Conservation (phyloP, 2,113 vertebrate species). For the Puntigrus tetrazona region DNA sequence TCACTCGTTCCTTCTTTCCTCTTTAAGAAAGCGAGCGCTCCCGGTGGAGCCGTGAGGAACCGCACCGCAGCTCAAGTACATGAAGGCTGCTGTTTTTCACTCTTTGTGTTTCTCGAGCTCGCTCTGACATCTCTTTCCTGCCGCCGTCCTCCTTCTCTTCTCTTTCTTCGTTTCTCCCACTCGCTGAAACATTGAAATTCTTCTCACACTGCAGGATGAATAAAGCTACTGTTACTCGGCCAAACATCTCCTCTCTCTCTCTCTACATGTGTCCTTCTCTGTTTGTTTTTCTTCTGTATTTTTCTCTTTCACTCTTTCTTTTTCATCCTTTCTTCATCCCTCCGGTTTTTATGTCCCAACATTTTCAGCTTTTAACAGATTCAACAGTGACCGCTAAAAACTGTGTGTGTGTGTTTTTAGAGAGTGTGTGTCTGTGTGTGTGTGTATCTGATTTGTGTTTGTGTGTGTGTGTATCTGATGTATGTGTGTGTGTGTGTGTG, state of each 20-base stretch:
- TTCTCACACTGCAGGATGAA: slow-evolving; percentile 38
- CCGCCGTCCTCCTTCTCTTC: not conserved
- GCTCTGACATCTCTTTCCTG: not conserved
- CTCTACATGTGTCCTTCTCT: too few species aligned
- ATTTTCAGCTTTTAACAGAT: not conserved
- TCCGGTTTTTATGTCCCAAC: slow-evolving; percentile 1
- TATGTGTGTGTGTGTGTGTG: not conserved
- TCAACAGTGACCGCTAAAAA: not conserved
- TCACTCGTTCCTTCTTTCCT: not conserved
- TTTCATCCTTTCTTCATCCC: slow-evolving; percentile 26
- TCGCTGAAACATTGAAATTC: slow-evolving; percentile 31
- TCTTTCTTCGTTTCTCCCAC: slow-evolving; percentile 26
- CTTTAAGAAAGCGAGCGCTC: too few species aligned
- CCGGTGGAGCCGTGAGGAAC: not conserved
- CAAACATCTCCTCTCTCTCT: slow-evolving; percentile 19
- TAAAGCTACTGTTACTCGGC: slow-evolving; percentile 27
- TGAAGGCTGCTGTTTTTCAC: not conserved
- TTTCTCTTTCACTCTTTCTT: not conserved
- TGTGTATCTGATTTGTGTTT: too few species aligned
- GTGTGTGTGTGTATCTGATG: not conserved
- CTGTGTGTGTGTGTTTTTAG: not conserved
- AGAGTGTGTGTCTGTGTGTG: not conserved
- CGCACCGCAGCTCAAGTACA: not conserved
- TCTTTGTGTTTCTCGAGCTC: not conserved
- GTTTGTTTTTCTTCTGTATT: too few species aligned